Evolutionary conservation across 2,797 vertebrate species (phyloP).

Genomic region (Tinamus major): DNA sequence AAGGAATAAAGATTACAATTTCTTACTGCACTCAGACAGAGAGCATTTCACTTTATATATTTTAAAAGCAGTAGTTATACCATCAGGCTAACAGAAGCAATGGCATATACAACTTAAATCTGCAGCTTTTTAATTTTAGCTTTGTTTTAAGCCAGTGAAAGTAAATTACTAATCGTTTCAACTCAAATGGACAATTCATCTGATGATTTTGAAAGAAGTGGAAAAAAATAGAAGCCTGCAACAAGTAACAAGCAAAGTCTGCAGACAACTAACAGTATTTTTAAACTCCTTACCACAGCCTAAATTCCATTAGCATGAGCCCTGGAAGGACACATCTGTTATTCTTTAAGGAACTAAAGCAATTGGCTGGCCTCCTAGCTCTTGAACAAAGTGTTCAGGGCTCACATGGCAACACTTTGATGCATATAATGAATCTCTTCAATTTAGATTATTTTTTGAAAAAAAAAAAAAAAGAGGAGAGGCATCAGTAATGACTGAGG

Average conservation of each 20-base stretch:
- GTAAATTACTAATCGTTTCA: not conserved
- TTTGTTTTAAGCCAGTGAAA: not conserved
- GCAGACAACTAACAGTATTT: conserved; percentile 25
- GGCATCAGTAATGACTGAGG: conserved; percentile 46
- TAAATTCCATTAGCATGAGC: conserved; percentile 71
- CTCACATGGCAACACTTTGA: conserved; percentile 66
- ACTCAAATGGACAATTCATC: not conserved
- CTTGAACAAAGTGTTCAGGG: conserved; percentile 73
- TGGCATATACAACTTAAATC: not conserved
- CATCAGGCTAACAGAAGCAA: not conserved
- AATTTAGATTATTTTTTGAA: conserved; percentile 68
- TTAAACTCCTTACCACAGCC: conserved; percentile 37
- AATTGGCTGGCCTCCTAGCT: conserved; percentile 77
- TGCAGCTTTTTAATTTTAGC: not conserved
- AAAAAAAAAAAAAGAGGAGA: not conserved
- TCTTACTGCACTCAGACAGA: not conserved
- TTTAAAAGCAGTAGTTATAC: not conserved
- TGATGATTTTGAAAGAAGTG: not conserved
- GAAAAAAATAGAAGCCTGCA: not conserved
- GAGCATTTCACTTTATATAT: not conserved
- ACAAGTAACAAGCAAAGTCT: conserved; percentile 4
- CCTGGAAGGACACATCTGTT: conserved; percentile 76
- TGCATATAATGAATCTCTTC: conserved; percentile 71
- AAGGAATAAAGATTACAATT: not conserved
- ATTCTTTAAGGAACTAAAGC: conserved; percentile 77